Conservation (phyloP, 2,797 vertebrate species). For the Lepidocolaptes lacrymiger region DNA sequence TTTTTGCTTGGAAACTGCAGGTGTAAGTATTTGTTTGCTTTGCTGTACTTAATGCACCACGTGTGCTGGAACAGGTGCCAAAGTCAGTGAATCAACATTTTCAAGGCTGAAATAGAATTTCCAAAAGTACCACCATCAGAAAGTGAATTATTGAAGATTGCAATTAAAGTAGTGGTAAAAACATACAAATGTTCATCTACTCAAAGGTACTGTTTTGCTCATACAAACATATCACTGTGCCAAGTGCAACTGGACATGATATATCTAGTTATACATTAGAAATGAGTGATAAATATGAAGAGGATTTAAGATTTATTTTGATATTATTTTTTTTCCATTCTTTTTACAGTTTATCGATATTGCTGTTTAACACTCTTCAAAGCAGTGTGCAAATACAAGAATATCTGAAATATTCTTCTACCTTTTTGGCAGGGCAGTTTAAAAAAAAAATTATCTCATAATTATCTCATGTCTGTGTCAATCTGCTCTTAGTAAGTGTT, state of each 20-base stretch:
- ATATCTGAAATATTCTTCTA: background rate
- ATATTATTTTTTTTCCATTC: background rate
- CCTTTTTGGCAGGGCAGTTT: background rate
- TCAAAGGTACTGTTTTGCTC: background rate
- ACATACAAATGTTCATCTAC: background rate
- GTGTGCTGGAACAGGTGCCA: background rate
- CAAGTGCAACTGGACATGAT: background rate
- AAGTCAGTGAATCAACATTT: background rate
- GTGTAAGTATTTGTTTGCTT: background rate
- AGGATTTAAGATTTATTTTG: background rate
- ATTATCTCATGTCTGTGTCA: background rate
- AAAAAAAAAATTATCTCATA: background rate
- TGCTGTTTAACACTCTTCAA: background rate
- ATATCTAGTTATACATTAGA: background rate
- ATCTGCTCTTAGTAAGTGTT: background rate
- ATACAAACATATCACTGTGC: background rate
- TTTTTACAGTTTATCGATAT: background rate
- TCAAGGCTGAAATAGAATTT: background rate
- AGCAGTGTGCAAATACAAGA: background rate
- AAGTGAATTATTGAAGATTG: background rate
- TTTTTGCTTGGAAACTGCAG: background rate
- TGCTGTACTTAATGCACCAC: background rate
- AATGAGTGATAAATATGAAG: background rate
- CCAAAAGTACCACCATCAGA: background rate
- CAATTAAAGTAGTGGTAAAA: background rate